Conservation (phyloP, 2,888 invertebrate genomes). For the Drosophila conformis region DNA sequence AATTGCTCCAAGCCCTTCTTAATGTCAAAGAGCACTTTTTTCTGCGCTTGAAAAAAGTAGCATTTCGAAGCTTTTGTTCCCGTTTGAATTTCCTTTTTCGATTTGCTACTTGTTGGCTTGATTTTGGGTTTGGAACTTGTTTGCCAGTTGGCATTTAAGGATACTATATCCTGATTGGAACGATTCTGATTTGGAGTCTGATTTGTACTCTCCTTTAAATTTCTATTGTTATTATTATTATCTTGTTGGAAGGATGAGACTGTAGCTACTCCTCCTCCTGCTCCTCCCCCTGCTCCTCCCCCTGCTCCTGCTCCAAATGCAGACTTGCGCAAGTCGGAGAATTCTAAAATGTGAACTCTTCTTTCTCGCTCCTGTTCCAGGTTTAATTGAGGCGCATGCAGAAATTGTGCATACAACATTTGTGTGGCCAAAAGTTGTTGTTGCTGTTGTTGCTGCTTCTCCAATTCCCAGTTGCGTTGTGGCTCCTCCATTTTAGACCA, state of each 20-base stretch:
- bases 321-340: constrained; percentile 28
- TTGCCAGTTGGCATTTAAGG: background rate
- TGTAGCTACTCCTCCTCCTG: constrained; percentile 16
- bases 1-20: constrained; percentile 83
- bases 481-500: constrained; percentile 49
- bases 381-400: constrained; percentile 53
- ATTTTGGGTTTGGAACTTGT: background rate
- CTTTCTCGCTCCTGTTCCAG: constrained; percentile 18
- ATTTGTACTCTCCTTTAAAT: background rate
- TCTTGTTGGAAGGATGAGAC: constrained; percentile 30
- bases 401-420: constrained; percentile 74
- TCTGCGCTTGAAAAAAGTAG: constrained; percentile 78
- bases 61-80: constrained; percentile 41
- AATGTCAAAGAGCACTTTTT: constrained; percentile 81
- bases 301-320: constrained; percentile 5
- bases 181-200: background rate
- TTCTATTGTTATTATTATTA: constrained; percentile 53
- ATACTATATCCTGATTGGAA: background rate
- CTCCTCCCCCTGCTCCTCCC: background rate
- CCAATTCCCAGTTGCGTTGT: constrained; percentile 21
- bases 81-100: background rate
- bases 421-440: constrained; percentile 70
- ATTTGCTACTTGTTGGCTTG: constrained; percentile 10
- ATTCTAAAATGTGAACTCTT: constrained; percentile 41
- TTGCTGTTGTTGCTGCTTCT: constrained; percentile 46